Base-by-base conservation (phyloP, 2,797 vertebrate species). In the Ctenochaetus hawaiiensis region DNA sequence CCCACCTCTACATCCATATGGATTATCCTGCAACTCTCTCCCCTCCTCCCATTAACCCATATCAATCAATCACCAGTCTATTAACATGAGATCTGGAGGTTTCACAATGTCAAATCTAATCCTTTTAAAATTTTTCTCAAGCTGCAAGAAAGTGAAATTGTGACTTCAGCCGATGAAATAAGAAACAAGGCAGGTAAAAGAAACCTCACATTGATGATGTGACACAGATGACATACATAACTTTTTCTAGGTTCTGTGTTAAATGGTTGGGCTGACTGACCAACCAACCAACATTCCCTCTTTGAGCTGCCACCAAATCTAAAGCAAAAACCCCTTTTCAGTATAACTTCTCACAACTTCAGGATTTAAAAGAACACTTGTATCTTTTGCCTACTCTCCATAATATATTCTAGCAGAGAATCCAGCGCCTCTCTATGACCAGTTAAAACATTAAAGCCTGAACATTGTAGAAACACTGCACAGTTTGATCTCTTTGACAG, bases 401-500 rank as follows among this genome's bases (percentile, higher is more conserved):
- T 81, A 61, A 76, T 43, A 72, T 59, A 76, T 71, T 74, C 53
- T 23, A 1, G 18, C 37, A 26, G 30, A 57, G 43, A 63, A 67
- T 61, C 49, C 45, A 51, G 61, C 14, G 8, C 22, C 58, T 79
- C 59, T 78, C 68, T 37, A 43, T 68, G 65, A 76, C 73, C 67
- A 74, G 73, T 80, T 67, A 72, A 77, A 81, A 75, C 69, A 82
- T 72, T 77, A 79, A 77, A 89, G 81, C 67, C 44, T 72, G 69
- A 80, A 70, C 59, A 75, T 57, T 67, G 76, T 60, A 56, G 69
- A 79, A 73, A 80, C 73, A 75, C 70, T 57, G 77, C 84, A 75
- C 78, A 77, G 77, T 77, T 75, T 85, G 84, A 87, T 87, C 78
- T 81, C 61, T 73, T 68, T 85, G 84, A 83, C 77, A 80, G 80